Conservation (phyloP, 1,140 invertebrate species). For the Planococcus citri region DNA sequence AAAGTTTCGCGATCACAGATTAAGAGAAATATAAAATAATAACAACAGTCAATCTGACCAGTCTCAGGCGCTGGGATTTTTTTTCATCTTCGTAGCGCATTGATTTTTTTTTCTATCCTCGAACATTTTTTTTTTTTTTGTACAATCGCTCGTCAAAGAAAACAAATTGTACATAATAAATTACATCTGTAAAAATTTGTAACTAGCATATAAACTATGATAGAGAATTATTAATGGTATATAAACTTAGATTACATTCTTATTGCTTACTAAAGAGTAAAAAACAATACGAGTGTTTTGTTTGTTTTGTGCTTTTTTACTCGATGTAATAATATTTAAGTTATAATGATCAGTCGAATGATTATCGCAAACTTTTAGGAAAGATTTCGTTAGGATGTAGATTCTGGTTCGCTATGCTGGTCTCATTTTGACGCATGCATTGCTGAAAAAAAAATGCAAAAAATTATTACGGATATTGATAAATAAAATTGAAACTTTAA, state of each 20-base stretch:
- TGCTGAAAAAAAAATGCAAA: slow-evolving; percentile 1
- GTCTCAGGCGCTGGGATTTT: no score
- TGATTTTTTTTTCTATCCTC: no score
- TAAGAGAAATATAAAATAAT: neutral
- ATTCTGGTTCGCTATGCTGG: slow-evolving; percentile 10
- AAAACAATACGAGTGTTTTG: slow-evolving; percentile 13
- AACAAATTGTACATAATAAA: neutral
- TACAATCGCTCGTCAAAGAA: neutral
- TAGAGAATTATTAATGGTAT: slow-evolving; percentile 18
- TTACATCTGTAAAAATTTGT: slow-evolving; percentile 6
- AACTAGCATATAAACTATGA: neutral
- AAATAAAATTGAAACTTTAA: no score
- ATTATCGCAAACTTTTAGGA: slow-evolving; percentile 12
- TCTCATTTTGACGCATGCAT: slow-evolving; percentile 11
- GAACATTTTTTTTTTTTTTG: no score
- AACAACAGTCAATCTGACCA: no score
- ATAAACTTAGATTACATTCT: neutral
- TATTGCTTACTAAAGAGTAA: slow-evolving; percentile 16
- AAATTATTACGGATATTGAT: no score
- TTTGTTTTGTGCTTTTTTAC: slow-evolving; percentile 11
- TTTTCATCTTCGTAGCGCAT: neutral
- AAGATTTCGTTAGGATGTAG: slow-evolving; percentile 10
- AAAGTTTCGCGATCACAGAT: neutral
- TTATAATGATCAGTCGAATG: neutral
- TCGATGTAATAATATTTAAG: neutral